Percentiles rank a stretch among this genome's conserved stretches.
phyloP scores from a whole-genome alignment of 1,140 invertebrate species.

The Atopsyche davidsoni region DNA sequence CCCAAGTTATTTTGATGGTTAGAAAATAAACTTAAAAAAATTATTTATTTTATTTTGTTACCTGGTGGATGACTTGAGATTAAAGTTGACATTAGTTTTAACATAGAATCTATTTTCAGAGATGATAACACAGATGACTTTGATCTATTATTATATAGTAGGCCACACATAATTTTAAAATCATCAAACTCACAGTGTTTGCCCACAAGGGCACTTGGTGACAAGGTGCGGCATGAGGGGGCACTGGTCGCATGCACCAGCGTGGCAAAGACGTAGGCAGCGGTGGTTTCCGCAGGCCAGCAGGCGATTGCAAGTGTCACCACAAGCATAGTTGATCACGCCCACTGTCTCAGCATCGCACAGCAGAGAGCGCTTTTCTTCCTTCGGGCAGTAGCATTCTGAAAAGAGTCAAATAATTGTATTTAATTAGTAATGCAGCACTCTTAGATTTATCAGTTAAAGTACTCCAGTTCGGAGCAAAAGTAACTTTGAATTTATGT shows the following conservation, averaged over 20 bases:
- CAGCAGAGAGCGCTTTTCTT: conserved; percentile 42
- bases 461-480: no score
- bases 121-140: no score
- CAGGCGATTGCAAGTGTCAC: conserved; percentile 58
- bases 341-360: conserved; percentile 47
- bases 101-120: no score
- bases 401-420: conserved; percentile 12
- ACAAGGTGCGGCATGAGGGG: conserved; percentile 57
- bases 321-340: conserved; percentile 55
- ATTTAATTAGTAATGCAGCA: no score
- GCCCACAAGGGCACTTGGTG: conserved; percentile 79
- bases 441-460: no score
- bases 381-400: conserved; percentile 41
- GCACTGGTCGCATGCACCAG: conserved; percentile 59
- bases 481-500: no score
- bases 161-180: neutral
- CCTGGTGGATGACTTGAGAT: no score
- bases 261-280: conserved; percentile 68
- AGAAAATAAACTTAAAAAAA: no score
- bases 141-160: no score
- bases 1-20: neutral
- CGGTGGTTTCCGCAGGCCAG: conserved; percentile 73
- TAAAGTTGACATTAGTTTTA: no score
- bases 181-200: conserved; percentile 47
- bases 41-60: no score